Percentiles rank a stretch among this genome's conserved stretches.
Evolutionary conservation across 2,113 vertebrate genomes (phyloP).

Genomic region (Aspiorhynchus laticeps): DNA sequence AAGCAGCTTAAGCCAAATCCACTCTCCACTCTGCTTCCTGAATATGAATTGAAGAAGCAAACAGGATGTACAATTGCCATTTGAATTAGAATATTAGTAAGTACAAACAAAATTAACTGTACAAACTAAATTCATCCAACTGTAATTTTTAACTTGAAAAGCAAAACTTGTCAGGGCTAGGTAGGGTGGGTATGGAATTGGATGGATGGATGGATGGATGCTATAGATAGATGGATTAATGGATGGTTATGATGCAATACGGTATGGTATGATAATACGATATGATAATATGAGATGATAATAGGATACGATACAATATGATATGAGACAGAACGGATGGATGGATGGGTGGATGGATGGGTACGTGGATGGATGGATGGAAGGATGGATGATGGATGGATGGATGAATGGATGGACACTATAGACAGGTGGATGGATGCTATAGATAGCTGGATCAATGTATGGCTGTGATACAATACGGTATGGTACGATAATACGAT

Average conservation of each 20-base stretch:
- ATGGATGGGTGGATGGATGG: no score
- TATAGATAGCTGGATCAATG: no score
- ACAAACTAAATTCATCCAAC: background rate
- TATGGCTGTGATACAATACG: no score
- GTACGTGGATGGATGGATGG: fast-evolving
- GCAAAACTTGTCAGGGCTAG: background rate
- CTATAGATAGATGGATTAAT: no score
- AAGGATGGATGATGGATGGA: no score
- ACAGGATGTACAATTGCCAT: background rate
- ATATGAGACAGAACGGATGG: no score
- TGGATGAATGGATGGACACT: no score
- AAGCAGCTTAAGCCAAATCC: background rate
- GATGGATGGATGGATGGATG: background rate
- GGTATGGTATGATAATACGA: no score
- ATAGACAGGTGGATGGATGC: background rate
- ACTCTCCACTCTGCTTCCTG: background rate
- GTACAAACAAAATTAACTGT: background rate
- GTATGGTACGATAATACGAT: no score
- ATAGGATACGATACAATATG: no score
- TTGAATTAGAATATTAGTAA: background rate
- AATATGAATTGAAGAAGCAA: background rate
- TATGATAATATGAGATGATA: no score
- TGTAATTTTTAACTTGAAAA: background rate
- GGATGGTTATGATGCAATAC: no score
- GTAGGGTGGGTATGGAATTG: background rate